Evolutionary conservation across 2,113 vertebrate genomes (phyloP).

Genomic region (Clupea harengus): DNA sequence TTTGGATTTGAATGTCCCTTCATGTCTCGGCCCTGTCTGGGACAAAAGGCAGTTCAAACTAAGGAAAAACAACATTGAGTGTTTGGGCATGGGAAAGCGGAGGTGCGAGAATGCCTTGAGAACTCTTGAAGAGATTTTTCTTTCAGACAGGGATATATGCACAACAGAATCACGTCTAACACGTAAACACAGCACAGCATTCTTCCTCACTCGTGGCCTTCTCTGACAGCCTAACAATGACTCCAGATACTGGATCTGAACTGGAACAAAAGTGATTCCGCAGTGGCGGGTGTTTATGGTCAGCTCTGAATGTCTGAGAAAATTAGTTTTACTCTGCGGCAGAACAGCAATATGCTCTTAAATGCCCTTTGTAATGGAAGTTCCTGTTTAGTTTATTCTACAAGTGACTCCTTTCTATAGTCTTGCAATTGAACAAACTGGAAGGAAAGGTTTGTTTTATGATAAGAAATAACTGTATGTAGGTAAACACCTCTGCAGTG

Average conservation of each 20-base stretch:
- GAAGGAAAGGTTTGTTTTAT: not conserved
- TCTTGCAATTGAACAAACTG: not conserved
- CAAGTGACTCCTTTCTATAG: not conserved
- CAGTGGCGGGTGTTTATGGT: not conserved
- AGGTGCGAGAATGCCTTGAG: not conserved
- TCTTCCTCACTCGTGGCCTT: not conserved
- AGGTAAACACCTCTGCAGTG: no score
- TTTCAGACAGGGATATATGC: not conserved
- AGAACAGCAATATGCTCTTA: not conserved
- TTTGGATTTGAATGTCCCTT: constrained; percentile 16
- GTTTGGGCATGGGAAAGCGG: not conserved
- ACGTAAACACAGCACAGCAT: not conserved
- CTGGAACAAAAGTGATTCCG: not conserved
- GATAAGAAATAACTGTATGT: no score
- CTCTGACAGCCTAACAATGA: constrained; percentile 2
- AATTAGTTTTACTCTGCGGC: not conserved
- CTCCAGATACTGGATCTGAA: not conserved
- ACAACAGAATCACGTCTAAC: not conserved
- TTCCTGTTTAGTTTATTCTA: constrained; percentile 14
- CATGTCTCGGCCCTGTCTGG: not conserved
- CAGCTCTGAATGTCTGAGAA: not conserved
- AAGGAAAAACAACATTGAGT: constrained; percentile 19
- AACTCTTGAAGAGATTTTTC: not conserved
- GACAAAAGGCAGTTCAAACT: not conserved
- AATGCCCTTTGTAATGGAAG: not conserved